Evolutionary conservation across 2,113 vertebrate species (phyloP), one percentile per base, ranked within the genome.

Genomic region (Planiliza haematocheilus): DNA sequence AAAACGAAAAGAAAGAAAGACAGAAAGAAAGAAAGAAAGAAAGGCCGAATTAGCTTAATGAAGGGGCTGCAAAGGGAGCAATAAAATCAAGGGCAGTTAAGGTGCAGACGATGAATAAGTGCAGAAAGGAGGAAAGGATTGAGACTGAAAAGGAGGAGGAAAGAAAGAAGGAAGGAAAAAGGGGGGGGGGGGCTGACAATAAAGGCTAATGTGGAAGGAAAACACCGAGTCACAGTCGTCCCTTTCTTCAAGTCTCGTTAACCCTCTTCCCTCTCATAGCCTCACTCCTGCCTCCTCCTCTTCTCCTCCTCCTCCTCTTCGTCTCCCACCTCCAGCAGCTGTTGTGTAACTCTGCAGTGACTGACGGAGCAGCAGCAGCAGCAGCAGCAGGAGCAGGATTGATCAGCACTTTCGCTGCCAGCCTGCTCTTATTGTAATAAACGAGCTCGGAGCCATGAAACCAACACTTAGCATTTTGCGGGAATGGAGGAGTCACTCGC

Each of bases 341-440:
- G 70, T 73, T 84, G 73, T 74, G 84, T 84, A 88, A 78, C 78
- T 78, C 81, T 49, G 91, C 88, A 85, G 90, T 84, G 82, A 81
- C 74, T 82, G 83, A 71, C 62, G 43, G 42, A 76, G 68, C 50
- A 77, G 65, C 58, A 79, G 70, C 51, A 51, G 50, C 37, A 41
- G 52, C 52, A 60, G 41, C 70, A 48, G 75, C 69, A 63, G 81
- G 48, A 55, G 67, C 34, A 48, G 45, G 2, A 84, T 82, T 80
- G 68, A 90, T 92, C 91, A 92, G 89, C 90, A 86, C 51, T 89
- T 90, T 73, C 82, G 56, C 36, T 91, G 86, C 91, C 83, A 86
- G 79, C 63, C 77, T 84, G 72, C 78, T 85, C 64, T 85, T 72
- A 66, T 56, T 67, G 69, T 79, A 84, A 87, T 79, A 80, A 87